phyloP scores from a whole-genome alignment of 2,888 invertebrate genomes.

The Tupiocoris notatus region DNA sequence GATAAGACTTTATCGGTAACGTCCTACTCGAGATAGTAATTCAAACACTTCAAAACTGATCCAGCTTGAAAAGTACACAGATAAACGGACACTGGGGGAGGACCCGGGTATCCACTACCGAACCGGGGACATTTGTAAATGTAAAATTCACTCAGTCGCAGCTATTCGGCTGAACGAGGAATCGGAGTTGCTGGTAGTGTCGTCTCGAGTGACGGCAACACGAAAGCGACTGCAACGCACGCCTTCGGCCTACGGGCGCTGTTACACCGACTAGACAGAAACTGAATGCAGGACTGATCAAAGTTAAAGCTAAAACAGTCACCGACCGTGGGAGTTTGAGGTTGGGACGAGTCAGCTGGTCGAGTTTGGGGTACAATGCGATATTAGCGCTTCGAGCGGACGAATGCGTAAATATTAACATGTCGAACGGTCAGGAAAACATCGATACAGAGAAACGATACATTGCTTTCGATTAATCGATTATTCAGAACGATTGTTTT shows the following conservation, averaged over 20 bases:
- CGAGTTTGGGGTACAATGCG: neutral
- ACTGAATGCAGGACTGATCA: neutral
- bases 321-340: neutral
- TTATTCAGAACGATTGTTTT: no score
- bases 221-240: neutral
- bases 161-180: no score
- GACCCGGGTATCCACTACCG: slow-evolving; percentile 3
- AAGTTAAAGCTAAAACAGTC: neutral
- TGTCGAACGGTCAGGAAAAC: no score
- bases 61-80: neutral
- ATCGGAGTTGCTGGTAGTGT: neutral
- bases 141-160: neutral
- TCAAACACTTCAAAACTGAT: slow-evolving; percentile 24
- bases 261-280: neutral
- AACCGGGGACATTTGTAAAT: slow-evolving; percentile 7
- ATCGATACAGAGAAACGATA: no score
- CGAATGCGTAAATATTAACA: no score
- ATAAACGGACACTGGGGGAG: neutral
- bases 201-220: neutral
- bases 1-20: neutral
- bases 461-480: no score
- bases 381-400: no score
- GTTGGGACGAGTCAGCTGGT: neutral
- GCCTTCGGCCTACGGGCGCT: neutral
- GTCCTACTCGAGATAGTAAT: slow-evolving; percentile 10